phyloP scores from a whole-genome alignment of 2,888 invertebrate species.

The Lochmaea crataegi region DNA sequence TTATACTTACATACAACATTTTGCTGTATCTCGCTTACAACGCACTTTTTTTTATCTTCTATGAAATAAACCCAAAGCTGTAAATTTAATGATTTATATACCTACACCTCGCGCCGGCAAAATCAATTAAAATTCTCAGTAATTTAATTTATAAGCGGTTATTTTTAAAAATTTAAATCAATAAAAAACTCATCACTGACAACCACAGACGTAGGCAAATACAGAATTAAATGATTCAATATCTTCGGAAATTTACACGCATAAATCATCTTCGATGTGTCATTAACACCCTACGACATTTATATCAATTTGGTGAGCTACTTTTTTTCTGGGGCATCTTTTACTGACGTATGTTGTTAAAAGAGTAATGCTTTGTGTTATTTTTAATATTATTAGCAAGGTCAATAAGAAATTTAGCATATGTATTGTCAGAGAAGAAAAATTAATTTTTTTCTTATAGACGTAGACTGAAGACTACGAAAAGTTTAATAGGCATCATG shows the following conservation, averaged over 20 bases:
- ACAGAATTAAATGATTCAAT: neutral
- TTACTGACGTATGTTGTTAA: neutral
- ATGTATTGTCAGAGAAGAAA: neutral
- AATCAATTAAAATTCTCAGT: slow-evolving; percentile 30
- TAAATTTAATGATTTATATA: slow-evolving; percentile 1
- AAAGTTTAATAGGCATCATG: too few species aligned
- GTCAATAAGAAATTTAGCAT: neutral
- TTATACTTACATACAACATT: too few species aligned
- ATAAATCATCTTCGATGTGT: neutral
- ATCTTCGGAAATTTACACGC: neutral
- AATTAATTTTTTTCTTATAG: too few species aligned
- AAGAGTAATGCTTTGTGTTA: neutral
- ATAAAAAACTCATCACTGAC: slow-evolving; percentile 17
- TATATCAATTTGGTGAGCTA: neutral
- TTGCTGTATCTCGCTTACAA: neutral
- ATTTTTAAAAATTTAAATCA: slow-evolving; percentile 28
- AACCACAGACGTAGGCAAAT: neutral
- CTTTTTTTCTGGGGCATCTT: neutral
- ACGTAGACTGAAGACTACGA: too few species aligned
- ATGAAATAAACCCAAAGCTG: neutral
- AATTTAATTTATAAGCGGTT: slow-evolving; percentile 18
- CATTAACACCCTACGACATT: neutral
- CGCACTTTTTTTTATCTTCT: neutral
- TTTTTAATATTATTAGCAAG: neutral
- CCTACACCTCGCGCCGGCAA: slow-evolving; percentile 5